Conservation (phyloP, 2,113 vertebrate genomes). For the Xiphophorus couchianus region DNA sequence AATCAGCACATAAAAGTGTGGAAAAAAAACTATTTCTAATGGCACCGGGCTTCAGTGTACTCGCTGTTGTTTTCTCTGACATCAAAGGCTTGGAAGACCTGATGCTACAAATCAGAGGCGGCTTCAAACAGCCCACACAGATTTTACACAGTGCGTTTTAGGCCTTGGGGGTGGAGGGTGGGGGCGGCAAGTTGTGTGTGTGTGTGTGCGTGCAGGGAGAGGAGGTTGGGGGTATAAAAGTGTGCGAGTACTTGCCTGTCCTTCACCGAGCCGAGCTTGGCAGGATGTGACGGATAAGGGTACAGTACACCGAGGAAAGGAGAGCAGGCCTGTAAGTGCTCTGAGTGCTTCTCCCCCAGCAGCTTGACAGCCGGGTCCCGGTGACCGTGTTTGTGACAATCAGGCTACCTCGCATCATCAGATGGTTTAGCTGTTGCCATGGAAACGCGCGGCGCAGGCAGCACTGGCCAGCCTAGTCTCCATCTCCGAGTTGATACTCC, state of each 20-base stretch:
- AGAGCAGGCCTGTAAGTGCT: constrained; percentile 59
- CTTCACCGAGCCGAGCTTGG: constrained; percentile 35
- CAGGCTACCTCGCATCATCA: constrained; percentile 64
- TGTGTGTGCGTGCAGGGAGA: too few relatives aligned
- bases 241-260: constrained; percentile 22
- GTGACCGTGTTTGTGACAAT: constrained; percentile 77
- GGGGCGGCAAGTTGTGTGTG: too few relatives aligned
- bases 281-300: constrained; percentile 46
- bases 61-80: constrained; percentile 35
- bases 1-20: constrained; percentile 62
- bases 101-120: constrained; percentile 49
- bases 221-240: constrained; percentile 8
- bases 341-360: constrained; percentile 61
- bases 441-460: constrained; percentile 63
- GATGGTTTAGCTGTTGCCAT: constrained; percentile 71
- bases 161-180: background rate
- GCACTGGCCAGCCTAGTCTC: constrained; percentile 51
- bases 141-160: constrained; percentile 46
- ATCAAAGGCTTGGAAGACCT: constrained; percentile 54
- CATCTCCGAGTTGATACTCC: constrained; percentile 57
- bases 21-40: constrained; percentile 57
- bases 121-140: constrained; percentile 49
- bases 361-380: constrained; percentile 74
- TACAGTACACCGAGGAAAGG: constrained; percentile 49
- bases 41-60: constrained; percentile 12